Conservation (phyloP, 2,797 vertebrate genomes). For the Sternarchorhynchus goeldii region DNA sequence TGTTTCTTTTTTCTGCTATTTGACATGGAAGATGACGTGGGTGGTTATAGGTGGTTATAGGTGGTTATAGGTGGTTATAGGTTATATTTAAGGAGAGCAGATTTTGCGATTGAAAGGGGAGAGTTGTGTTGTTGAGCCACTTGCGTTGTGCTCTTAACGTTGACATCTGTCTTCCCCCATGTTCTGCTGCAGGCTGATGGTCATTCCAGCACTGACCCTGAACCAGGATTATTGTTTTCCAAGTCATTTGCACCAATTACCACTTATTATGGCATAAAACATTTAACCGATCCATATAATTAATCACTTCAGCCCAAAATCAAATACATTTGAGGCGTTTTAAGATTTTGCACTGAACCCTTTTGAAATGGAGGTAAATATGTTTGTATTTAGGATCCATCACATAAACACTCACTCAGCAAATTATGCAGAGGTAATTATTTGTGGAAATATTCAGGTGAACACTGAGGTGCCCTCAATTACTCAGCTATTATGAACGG, state of each 20-base stretch:
- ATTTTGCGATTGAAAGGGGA: no score
- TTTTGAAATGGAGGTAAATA: conserved; percentile 19
- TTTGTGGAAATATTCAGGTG: conserved; percentile 70
- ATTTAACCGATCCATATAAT: conserved; percentile 39
- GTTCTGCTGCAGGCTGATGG: not conserved
- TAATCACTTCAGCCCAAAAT: conserved; percentile 40
- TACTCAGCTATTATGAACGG: conserved; percentile 72
- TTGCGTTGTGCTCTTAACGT: no score
- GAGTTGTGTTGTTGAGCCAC: no score
- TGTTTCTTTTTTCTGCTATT: conserved; percentile 28
- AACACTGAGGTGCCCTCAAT: conserved; percentile 74
- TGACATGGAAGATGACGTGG: not conserved
- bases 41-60: no score
- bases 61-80: no score
- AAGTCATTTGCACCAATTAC: conserved; percentile 25
- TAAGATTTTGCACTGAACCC: conserved; percentile 44
- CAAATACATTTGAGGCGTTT: conserved; percentile 45
- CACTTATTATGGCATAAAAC: conserved; percentile 27
- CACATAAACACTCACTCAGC: conserved; percentile 57
- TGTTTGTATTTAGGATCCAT: conserved; percentile 32
- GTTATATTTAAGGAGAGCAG: no score
- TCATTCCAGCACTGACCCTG: not conserved
- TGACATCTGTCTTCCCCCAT: no score
- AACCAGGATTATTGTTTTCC: not conserved
- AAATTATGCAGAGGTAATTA: conserved; percentile 67